Evolutionary conservation across 2,888 invertebrate genomes (phyloP), one percentile per base, ranked within the genome.

Genomic region (Troides helena): DNA sequence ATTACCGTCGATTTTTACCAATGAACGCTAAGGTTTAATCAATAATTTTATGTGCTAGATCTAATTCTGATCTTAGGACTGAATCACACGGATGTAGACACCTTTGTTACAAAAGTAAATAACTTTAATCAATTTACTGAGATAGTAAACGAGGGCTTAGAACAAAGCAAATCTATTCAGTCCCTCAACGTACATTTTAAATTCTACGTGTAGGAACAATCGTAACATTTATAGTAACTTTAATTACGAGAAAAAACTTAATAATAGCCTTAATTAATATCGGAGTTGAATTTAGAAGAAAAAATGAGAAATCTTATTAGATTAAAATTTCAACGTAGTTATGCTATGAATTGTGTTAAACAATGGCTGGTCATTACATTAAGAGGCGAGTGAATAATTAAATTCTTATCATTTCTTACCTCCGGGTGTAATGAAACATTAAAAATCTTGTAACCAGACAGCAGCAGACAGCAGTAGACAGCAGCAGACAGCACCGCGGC

Each of bases 381-480:
- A 65, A 66, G n/a, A 30, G 62, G 62, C 58, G 59, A 59, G 66
- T 70, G 62, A 70, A 70, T 59, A 59, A 62, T 70, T 66, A n/a
- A 66, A 70, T 66, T 62, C 58, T 70, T 59, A 63, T 62, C 58
- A 66, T 70, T 70, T 14, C 53, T 58, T 50, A 36, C 58, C 60
- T 69, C 65, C 43, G 36, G 46, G 58, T 25, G 57, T 46, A 62
- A 59, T 69, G 43, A 62, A 69, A 62, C 58, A 62, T 69, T 57
- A 56, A 62, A 21, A 39, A 64, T 59, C 36, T 53, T 60, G 23
- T 30, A 21, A 21, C n/a, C 59, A 43, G 59, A 62, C 62, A 62
- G 46, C 36, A 14, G 46, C 7, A 14, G 46, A 14, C 14, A 56
- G 56, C 56, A 18, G 18, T 18, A 17, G 56, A 18, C n/a, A 14